These are phyloP conservation scores for Pangasianodon hypophthalmus DNA, from an alignment of 2,113 vertebrate species.

Conservation along the genomic window DNA sequence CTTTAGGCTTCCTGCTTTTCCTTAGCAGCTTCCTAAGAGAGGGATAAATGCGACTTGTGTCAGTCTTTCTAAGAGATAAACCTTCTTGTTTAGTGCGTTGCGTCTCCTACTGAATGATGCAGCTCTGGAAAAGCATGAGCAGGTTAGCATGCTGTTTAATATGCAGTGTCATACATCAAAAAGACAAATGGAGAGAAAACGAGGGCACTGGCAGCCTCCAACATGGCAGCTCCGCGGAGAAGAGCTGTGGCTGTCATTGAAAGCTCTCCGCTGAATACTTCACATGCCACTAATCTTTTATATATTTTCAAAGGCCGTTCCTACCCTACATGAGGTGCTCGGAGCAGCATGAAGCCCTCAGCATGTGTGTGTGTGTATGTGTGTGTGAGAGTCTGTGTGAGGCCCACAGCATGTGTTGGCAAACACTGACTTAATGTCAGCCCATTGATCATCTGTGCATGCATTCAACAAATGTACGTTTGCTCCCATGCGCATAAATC, in stretches of 20 bases:
- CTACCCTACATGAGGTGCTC: constrained; percentile 27
- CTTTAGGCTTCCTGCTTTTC: background rate
- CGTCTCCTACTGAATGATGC: constrained; percentile 17
- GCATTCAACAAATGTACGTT: constrained; percentile 54
- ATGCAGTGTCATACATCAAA: constrained; percentile 50
- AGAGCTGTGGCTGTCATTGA: constrained; percentile 22
- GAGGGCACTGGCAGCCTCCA: constrained; percentile 29
- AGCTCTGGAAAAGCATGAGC: constrained; percentile 21
- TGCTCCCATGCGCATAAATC: constrained; percentile 59
- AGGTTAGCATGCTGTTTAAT: constrained; percentile 47
- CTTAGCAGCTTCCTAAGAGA: background rate
- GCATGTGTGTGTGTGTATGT: background rate
- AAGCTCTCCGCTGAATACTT: constrained; percentile 46
- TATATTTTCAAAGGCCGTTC: constrained; percentile 45
- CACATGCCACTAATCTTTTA: constrained; percentile 40
- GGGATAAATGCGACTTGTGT: background rate
- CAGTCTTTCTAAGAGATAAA: constrained; percentile 4
- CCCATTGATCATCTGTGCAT: constrained; percentile 47
- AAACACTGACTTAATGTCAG: constrained; percentile 50
- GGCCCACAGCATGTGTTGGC: constrained; percentile 34
- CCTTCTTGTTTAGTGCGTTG: background rate
- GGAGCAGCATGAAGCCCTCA: constrained; percentile 30
- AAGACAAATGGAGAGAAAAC: constrained; percentile 53
- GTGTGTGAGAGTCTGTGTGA: constrained; percentile 20
- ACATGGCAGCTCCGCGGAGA: constrained; percentile 17